phyloP scores from a whole-genome alignment of 2,888 invertebrate genomes.

The Patella ulyssiponensis region DNA sequence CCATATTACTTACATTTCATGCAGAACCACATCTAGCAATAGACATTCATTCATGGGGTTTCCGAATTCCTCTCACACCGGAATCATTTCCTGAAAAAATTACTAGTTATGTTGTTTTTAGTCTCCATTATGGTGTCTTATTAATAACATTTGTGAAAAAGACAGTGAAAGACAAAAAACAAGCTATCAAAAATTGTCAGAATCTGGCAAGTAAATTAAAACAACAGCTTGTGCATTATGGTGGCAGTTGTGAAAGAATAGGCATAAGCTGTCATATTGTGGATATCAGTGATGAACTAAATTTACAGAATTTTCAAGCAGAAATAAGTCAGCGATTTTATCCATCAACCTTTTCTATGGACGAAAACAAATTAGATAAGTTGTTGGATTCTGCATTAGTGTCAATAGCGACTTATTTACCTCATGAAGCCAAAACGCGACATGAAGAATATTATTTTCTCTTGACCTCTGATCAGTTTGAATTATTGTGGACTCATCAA shows the following conservation, averaged over 20 bases:
- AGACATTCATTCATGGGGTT: slow-evolving; percentile 54
- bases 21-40: slow-evolving; percentile 40
- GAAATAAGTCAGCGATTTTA: slow-evolving; percentile 39
- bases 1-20: slow-evolving; percentile 28
- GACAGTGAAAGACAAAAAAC: slow-evolving; percentile 14
- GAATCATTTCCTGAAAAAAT: slow-evolving; percentile 39
- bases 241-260: slow-evolving; percentile 53
- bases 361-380: slow-evolving; percentile 42
- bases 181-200: slow-evolving; percentile 37
- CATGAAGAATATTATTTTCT: slow-evolving; percentile 47
- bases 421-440: slow-evolving; percentile 26
- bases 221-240: slow-evolving; percentile 48
- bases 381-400: slow-evolving; percentile 50
- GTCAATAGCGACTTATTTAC: slow-evolving; percentile 53
- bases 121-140: slow-evolving; percentile 47
- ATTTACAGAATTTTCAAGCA: slow-evolving; percentile 32
- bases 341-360: slow-evolving; percentile 49
- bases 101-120: slow-evolving; percentile 39
- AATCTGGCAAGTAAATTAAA: slow-evolving; percentile 44
- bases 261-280: slow-evolving; percentile 48
- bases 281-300: slow-evolving; percentile 25
- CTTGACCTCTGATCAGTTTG: slow-evolving; percentile 61
- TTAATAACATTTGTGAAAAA: slow-evolving; percentile 45
- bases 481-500: slow-evolving; percentile 57
- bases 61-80: slow-evolving; percentile 42